These are phyloP conservation scores for Dasyprocta punctata DNA, from an alignment of 2,113 vertebrate species.

Conservation along the genomic window DNA sequence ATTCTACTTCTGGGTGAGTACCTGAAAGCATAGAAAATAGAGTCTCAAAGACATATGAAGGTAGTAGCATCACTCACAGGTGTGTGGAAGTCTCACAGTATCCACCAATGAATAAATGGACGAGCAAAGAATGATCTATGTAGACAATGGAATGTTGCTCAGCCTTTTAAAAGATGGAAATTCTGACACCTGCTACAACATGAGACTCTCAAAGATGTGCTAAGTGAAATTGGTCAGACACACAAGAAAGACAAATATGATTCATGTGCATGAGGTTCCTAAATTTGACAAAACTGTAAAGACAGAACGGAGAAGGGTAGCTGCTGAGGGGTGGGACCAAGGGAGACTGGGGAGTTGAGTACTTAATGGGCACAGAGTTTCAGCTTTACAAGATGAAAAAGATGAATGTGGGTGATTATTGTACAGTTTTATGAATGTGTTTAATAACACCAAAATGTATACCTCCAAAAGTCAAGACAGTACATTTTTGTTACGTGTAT, in stretches of 20 bases:
- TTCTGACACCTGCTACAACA: background rate
- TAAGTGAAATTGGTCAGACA: background rate
- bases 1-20: background rate
- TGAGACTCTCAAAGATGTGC: background rate
- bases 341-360: background rate
- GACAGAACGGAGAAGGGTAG: background rate
- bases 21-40: background rate
- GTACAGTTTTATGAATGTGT: background rate
- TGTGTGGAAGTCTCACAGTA: background rate
- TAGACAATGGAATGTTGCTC: no score
- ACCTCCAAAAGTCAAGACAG: background rate
- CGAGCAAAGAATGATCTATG: background rate
- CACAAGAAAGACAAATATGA: background rate
- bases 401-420: background rate
- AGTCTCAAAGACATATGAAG: background rate
- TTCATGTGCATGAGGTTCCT: background rate
- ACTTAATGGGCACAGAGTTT: background rate
- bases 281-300: background rate
- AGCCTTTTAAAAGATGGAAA: background rate
- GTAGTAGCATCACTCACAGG: background rate
- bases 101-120: no score
- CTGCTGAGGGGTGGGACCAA: accelerated
- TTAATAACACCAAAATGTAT: background rate
- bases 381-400: background rate
- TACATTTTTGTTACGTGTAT: background rate